These are phyloP conservation scores for Cataglyphis albicans DNA, from an alignment of 2,888 invertebrate genomes.

Conservation along the genomic window DNA sequence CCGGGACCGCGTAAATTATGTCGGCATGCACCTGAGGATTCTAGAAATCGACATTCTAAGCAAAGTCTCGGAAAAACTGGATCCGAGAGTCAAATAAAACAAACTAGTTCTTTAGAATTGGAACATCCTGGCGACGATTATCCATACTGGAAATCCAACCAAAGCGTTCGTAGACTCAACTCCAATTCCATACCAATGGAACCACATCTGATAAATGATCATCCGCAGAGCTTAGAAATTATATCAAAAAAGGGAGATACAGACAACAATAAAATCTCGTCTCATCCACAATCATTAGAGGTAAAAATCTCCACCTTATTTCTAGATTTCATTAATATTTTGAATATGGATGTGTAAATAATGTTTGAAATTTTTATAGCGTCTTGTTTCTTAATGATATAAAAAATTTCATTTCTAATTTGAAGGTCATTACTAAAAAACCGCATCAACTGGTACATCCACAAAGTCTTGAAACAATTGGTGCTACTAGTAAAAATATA, in stretches of 20 bases:
- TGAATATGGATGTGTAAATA: not conserved
- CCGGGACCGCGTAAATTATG: conserved; percentile 79
- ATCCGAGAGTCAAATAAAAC: conserved; percentile 86
- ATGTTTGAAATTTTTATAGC: not conserved
- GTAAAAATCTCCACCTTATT: conserved; percentile 64
- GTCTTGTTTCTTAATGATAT: not conserved
- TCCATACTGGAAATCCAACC: conserved; percentile 84
- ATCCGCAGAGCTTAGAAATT: conserved; percentile 84
- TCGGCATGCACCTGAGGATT: conserved; percentile 83
- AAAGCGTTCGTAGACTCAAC: conserved; percentile 81
- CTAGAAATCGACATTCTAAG: conserved; percentile 81
- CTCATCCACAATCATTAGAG: conserved; percentile 84
- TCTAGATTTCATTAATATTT: not conserved
- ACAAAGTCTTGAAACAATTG: conserved; percentile 84
- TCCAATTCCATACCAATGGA: conserved; percentile 83
- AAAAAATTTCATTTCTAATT: conserved; percentile 1
- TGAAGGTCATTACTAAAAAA: conserved; percentile 82
- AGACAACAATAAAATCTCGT: conserved; percentile 84
- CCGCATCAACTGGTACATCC: conserved; percentile 83
- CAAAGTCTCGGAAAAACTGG: conserved; percentile 85
- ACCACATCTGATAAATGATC: conserved; percentile 81
- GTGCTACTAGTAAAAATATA: conserved; percentile 82
- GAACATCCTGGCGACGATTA: conserved; percentile 82
- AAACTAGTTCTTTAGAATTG: conserved; percentile 88
- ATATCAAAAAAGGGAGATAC: conserved; percentile 83